Percentiles rank a stretch among this genome's conserved stretches.
phyloP scores from a whole-genome alignment of 2,888 invertebrate species.

The Mesorhabditis sp. region DNA sequence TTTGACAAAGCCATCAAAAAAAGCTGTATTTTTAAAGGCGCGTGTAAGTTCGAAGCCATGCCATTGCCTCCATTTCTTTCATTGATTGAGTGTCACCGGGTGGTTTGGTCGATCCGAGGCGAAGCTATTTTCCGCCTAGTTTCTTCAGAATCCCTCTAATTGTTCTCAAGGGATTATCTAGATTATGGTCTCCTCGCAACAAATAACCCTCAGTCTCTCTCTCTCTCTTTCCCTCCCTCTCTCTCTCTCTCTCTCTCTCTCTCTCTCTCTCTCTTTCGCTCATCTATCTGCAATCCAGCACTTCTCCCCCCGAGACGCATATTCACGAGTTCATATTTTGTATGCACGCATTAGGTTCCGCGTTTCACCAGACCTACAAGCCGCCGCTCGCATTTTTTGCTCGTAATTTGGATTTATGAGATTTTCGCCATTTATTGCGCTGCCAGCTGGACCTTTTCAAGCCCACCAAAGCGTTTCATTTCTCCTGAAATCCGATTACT shows the following conservation, averaged over 20 bases:
- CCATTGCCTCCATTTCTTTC: too few species aligned
- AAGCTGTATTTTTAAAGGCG: too few species aligned
- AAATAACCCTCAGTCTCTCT: not conserved
- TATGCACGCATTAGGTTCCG: not conserved
- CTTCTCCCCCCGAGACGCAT: conserved; percentile 8
- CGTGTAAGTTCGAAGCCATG: too few species aligned
- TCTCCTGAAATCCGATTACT: not conserved
- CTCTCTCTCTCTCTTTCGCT: conserved; percentile 8
- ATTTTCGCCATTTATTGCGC: not conserved
- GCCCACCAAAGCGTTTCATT: too few species aligned
- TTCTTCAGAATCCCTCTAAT: too few species aligned
- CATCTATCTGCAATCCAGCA: conserved; percentile 7
- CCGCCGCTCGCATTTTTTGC: not conserved
- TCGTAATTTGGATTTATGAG: not conserved
- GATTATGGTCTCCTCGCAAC: too few species aligned
- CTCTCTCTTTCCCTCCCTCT: conserved; percentile 9
- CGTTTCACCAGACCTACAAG: not conserved
- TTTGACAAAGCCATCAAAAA: too few species aligned
- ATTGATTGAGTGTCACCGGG: too few species aligned
- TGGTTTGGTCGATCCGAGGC: too few species aligned
- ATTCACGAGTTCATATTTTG: not conserved
- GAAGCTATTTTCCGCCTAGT: too few species aligned
- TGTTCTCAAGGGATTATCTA: too few species aligned
- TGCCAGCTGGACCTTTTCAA: too few species aligned
- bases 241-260: conserved; percentile 13